Evolutionary conservation across 2,113 vertebrate species (phyloP).

Genomic region (Dolichotis patagonum): DNA sequence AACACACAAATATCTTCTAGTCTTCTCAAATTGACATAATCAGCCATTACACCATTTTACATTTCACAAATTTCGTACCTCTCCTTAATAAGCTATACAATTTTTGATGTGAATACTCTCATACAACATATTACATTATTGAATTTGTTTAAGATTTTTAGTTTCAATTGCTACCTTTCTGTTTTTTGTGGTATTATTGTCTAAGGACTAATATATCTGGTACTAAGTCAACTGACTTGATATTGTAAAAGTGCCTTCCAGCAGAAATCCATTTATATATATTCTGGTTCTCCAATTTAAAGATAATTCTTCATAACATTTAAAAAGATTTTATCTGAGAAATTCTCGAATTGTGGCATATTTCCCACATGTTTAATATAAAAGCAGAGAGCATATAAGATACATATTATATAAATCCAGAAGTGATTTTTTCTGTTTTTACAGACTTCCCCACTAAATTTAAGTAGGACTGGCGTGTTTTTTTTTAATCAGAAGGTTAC

Average conservation of each 20-base stretch:
- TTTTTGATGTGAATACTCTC: not conserved
- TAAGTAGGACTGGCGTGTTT: too few relatives aligned
- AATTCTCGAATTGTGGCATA: not conserved
- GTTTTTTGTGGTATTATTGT: not conserved
- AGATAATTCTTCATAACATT: not conserved
- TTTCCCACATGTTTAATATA: not conserved
- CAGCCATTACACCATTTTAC: not conserved
- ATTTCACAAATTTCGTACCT: not conserved
- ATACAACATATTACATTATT: not conserved
- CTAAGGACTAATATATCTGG: not conserved
- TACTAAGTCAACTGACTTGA: not conserved
- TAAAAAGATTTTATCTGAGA: not conserved
- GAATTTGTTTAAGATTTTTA: not conserved
- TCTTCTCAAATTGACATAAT: too few relatives aligned
- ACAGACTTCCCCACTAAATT: not conserved
- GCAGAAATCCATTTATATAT: not conserved
- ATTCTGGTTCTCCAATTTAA: not conserved
- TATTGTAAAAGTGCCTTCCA: not conserved
- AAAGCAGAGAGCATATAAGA: not conserved
- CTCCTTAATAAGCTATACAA: not conserved
- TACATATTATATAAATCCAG: not conserved
- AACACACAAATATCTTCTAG: not conserved
- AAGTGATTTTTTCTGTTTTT: not conserved
- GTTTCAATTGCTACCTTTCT: not conserved
- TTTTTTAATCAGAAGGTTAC: not conserved